phyloP scores from a whole-genome alignment of 2,113 vertebrate species.

The Orthochromis indermauri region DNA sequence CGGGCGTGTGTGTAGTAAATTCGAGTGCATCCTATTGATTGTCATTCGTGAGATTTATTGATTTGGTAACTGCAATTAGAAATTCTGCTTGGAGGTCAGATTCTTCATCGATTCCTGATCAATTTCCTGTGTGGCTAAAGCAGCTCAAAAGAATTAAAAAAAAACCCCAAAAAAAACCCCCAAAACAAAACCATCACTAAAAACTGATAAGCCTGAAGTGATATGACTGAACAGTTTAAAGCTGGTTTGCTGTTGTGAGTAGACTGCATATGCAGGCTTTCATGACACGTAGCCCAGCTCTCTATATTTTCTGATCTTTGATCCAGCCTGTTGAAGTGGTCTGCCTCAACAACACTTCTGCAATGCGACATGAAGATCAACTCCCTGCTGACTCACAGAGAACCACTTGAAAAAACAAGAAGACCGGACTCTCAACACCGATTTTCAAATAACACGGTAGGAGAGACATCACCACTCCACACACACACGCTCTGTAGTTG shows the following conservation, averaged over 20 bases:
- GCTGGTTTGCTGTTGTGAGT: not conserved
- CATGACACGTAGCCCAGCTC: not conserved
- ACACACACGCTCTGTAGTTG: not conserved
- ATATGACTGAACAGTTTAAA: not conserved
- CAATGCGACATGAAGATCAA: slow-evolving; percentile 51
- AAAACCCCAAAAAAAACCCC: too few relatives aligned
- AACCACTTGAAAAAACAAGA: not conserved
- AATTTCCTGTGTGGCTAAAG: not conserved
- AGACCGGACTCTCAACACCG: not conserved
- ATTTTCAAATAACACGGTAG: not conserved
- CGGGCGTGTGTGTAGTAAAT: not conserved
- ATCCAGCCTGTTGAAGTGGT: slow-evolving; percentile 12
- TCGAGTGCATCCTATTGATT: not conserved
- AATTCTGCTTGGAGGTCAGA: not conserved
- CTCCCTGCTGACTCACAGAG: slow-evolving; percentile 14
- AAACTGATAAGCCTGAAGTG: not conserved
- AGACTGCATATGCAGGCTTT: not conserved
- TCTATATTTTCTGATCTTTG: not conserved
- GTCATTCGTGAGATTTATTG: not conserved
- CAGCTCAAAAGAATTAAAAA: not conserved
- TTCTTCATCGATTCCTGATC: not conserved
- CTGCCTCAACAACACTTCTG: slow-evolving; percentile 1
- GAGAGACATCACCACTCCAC: too few relatives aligned
- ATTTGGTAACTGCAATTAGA: not conserved
- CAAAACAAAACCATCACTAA: not conserved